A percentile compares a stretch with the other conserved stretches of the same genome.
phyloP scores from a whole-genome alignment of 2,888 invertebrate genomes.

The Brachyptera putata region DNA sequence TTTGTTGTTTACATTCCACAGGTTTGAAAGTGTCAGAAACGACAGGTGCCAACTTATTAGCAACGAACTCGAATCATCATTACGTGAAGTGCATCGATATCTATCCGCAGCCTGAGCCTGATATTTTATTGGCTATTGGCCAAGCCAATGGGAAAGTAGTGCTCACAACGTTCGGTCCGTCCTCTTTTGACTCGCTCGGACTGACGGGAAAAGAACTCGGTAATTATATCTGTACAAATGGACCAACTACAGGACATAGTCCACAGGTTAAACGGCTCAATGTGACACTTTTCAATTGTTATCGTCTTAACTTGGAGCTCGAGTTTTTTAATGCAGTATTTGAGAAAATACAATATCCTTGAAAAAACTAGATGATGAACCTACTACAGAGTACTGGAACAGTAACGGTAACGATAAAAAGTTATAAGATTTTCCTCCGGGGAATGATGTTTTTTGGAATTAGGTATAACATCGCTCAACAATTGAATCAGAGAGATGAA shows the following conservation, averaged over 20 bases:
- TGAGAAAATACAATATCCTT: no score
- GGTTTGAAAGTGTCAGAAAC: conserved; percentile 63
- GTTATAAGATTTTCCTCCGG: no score
- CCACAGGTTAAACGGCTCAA: neutral
- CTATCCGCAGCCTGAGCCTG: conserved; percentile 70
- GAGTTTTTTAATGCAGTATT: no score
- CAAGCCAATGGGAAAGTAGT: conserved; percentile 84
- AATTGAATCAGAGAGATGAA: no score
- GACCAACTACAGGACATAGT: neutral
- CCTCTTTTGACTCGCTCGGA: conserved; percentile 60
- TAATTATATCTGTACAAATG: conserved; percentile 41
- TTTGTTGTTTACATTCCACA: neutral
- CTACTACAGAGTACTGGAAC: no score
- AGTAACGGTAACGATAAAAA: no score
- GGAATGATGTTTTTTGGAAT: no score
- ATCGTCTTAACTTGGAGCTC: no score
- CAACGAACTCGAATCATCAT: conserved; percentile 68
- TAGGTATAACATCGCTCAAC: no score
- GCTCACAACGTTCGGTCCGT: conserved; percentile 71
- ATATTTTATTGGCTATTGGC: conserved; percentile 81
- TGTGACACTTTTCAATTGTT: no score
- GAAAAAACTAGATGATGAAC: no score
- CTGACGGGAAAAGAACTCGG: conserved; percentile 74
- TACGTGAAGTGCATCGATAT: conserved; percentile 85
- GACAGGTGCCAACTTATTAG: conserved; percentile 63